Base-by-base conservation (phyloP, 2,797 vertebrate genomes). In the Lemur catta region DNA sequence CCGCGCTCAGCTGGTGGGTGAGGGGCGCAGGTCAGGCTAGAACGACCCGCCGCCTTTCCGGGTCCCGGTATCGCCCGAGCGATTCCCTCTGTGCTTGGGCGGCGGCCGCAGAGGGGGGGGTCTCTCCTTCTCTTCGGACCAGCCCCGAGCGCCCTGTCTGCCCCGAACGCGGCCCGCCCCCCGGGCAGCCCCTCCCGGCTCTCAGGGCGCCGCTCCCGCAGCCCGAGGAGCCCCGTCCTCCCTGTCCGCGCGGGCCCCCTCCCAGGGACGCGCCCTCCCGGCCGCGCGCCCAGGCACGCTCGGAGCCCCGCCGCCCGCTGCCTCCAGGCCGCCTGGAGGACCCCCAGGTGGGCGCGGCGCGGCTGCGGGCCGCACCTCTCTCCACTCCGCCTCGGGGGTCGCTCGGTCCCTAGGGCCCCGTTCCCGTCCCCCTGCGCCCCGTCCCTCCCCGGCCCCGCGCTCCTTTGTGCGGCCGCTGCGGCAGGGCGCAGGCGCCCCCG, bases 381-480 rank as follows among this genome's bases (percentile, higher is more conserved):
- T 12, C 38, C 17, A 9, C 22, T 55, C 57, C 76, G 35, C 67
- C 69, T 38, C 3, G 61, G 75, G 94, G 71, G 5, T 33, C 38
- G 12, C 57, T 46, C 3, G 24, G 6, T n/a, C 72, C 43, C n/a
- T 11, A 72, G 59, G 57, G 41, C 20, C 3, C 43, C n/a, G 41
- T 17, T 22, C 0, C 33, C 6, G 4, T 1, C 5, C 26, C 48
- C 22, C 13, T 46, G 33, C 33, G n/a, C n/a, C 46, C 41, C 4
- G 41, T 63, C 81, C 11, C 48, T 20, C 50, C 33, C 3, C 81
- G 22, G 38, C 78, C 95, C 38, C 26, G 84, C 74, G 75, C 84
- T 57, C 78, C 92, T 94, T 93, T 94, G 96, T 91, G 96, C 84
- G 38, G 84, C 87, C 18, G 20, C 93, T 96, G 97, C 97, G 96